Base-by-base conservation (phyloP, 2,113 vertebrate species). In the Oreotrochilus melanogaster region DNA sequence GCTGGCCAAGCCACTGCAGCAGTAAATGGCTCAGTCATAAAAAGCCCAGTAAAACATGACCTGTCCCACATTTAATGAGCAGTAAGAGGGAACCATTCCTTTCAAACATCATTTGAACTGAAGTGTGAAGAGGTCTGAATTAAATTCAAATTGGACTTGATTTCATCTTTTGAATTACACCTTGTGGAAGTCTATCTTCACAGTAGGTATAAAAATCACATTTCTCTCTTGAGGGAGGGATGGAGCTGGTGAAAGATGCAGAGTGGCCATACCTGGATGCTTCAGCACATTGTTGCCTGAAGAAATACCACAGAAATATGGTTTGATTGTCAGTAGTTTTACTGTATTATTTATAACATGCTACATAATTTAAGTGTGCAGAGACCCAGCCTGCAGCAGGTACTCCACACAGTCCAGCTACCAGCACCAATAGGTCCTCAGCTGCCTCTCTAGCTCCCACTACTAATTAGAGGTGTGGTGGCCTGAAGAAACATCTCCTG, bases 1-100 rank as follows among this genome's bases (percentile, higher is more conserved):
- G 88, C 80, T 88, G 75, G 86, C 88, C 70, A 84, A 67, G 70
- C 47, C 71, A 58, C 71, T 1, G 10, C 70, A 0, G n/a, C 54
- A 88, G 79, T 86, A 96, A 96, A 96, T 86, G 86, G 65, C 88
- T 96, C 45, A 35, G 71, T 54, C 86, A 85, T 96, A 92, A 97
- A 96, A 94, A 92, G 88, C 81, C 90, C 80, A 83, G 88, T 95
- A 93, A 97, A 97, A 92, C 92, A 80, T 31, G 86, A 94, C 90
- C 92, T 81, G 88, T 91, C 93, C 78, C 47, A 42, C 57, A 72
- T 86, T 95, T 96, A 96, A 95, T 33, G 83, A 95, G 90, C 71
- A 94, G 43, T 92, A 97, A 89, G 95, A 92, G 76, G 57, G 84
- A 91, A 85, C 78, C 30, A n/a, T 96, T 96, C 76, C 82, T 58